Evolutionary conservation across 2,797 vertebrate genomes (phyloP).

Genomic region (Pseudomugil gertrudae): DNA sequence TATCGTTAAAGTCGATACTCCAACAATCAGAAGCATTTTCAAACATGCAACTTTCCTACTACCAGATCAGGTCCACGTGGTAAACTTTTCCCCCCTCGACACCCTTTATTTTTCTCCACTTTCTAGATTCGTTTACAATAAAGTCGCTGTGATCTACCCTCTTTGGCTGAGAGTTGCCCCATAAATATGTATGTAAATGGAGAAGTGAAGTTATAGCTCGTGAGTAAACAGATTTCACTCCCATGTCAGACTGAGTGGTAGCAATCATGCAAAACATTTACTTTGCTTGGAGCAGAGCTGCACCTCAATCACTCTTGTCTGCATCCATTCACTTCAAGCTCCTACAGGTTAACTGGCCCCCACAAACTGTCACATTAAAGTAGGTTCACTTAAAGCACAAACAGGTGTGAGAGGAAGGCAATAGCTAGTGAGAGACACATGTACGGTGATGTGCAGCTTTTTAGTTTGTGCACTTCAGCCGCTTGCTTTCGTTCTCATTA

Average conservation of each 20-base stretch:
- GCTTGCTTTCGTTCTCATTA: conserved; percentile 51
- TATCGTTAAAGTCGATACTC: conserved; percentile 69
- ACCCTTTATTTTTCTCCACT: conserved; percentile 51
- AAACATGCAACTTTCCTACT: conserved; percentile 51
- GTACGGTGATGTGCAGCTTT: conserved; percentile 3
- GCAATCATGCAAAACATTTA: conserved; percentile 66
- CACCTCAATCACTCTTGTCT: conserved; percentile 49
- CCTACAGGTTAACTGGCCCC: conserved; percentile 38
- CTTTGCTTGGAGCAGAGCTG: conserved; percentile 53
- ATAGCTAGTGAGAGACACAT: neutral
- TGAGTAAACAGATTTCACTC: conserved; percentile 43
- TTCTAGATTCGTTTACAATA: conserved; percentile 46
- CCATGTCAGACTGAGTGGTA: conserved; percentile 47
- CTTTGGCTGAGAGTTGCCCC: conserved; percentile 31
- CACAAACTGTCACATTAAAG: neutral
- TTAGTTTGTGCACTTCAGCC: conserved; percentile 21
- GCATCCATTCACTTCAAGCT: conserved; percentile 41
- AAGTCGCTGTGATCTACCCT: conserved; percentile 47
- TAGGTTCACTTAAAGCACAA: conserved; percentile 1
- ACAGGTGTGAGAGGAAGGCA: conserved; percentile 1
- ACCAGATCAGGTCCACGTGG: conserved; percentile 54
- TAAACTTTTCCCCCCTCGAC: conserved; percentile 42
- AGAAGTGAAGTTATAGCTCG: conserved; percentile 61
- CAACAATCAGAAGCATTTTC: conserved; percentile 70
- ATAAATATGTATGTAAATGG: conserved; percentile 61